Evolutionary conservation across 1,140 invertebrate genomes (phyloP), one percentile per base, ranked within the genome.

Genomic region (Drusus annulatus): DNA sequence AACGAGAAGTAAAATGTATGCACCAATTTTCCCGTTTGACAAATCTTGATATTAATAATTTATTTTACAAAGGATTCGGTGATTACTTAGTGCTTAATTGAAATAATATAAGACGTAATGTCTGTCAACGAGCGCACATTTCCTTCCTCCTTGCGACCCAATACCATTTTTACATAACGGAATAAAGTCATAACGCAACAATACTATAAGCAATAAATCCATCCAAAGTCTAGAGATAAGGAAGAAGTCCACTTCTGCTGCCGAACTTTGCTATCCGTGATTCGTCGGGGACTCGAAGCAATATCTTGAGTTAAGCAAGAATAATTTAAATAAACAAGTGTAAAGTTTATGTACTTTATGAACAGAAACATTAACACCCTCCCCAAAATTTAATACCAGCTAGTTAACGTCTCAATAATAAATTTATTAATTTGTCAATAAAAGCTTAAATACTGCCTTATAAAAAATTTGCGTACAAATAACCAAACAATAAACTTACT

Each of bases 11-110:
- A 45, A 45, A 45, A 69, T 69, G 17, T 50, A 69, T 69, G 65
- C 65, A 69, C 65, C 65, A 69, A 69, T 69, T 69, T 69, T 69
- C 65, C 36, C 21, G 25, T n/a, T 63, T 28, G n/a, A 56, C 3
- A 56, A 21, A 56, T 56, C n/a, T 56, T 17, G 4, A 21, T 17
- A 56, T 56, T 56, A 56, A n/a, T 7, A 56, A 56, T 21, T 17
- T 56, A 6, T 56, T 56, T 17, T 17, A 21, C 19, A n/a, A 17
- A 56, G 8, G 5, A n/a, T 56, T 17, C n/a, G n/a, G 54, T 56
- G 54, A 17, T 56, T 56, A 56, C 19, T 56, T 56, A 56, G 54
- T 56, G 16, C 54, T 56, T 56, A 17, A 56, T 56, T 17, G 54
- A 45, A 8, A 7, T 17, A 56, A 19, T 17, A 56, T 17, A 7